These are phyloP conservation scores for Camelus bactrianus DNA, from an alignment of 2,113 vertebrate genomes.

Conservation along the genomic window DNA sequence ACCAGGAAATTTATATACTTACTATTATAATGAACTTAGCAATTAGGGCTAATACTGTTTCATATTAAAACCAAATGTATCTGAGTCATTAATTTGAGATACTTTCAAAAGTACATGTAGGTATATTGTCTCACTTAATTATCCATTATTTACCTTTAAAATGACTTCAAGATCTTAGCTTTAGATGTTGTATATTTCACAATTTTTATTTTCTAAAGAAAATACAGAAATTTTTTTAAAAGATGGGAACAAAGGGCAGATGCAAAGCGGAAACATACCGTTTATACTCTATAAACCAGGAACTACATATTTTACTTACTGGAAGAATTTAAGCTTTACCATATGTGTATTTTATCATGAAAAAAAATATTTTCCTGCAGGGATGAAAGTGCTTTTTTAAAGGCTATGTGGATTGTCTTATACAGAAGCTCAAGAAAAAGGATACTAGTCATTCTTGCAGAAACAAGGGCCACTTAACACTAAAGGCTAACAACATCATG, in stretches of 20 bases:
- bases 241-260: neutral
- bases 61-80: constrained; percentile 26
- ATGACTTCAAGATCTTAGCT: neutral
- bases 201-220: constrained; percentile 13
- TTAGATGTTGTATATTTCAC: constrained; percentile 3
- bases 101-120: constrained; percentile 24
- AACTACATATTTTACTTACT: neutral
- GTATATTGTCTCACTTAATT: constrained; percentile 20
- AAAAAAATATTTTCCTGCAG: neutral
- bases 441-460: neutral
- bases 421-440: neutral
- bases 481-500: neutral
- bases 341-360: neutral
- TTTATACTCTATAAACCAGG: neutral
- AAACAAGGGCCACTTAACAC: neutral
- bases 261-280: neutral
- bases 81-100: constrained; percentile 39
- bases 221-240: neutral
- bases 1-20: neutral
- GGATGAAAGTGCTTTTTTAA: neutral
- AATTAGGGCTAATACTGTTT: neutral
- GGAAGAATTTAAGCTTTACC: neutral
- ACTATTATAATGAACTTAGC: constrained; percentile 52
- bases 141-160: neutral
- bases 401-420: neutral